These are phyloP conservation scores for Tubiluchus corallicola DNA, from an alignment of 2,888 invertebrate species.

Conservation along the genomic window DNA sequence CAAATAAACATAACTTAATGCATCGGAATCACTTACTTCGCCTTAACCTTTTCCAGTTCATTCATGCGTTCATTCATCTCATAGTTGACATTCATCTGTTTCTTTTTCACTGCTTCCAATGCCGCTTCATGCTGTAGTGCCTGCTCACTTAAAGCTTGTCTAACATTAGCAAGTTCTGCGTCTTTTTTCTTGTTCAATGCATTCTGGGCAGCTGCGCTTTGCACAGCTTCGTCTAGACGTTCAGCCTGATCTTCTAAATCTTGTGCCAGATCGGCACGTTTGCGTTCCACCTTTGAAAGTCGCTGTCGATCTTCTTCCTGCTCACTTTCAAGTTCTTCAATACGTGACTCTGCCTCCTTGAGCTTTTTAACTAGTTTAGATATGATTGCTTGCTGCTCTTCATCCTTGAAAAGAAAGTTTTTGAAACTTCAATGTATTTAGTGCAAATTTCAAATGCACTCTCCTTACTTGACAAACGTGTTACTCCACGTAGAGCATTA, in stretches of 20 bases:
- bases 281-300: constrained; percentile 87
- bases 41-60: constrained; percentile 97
- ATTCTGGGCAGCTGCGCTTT: constrained; percentile 92
- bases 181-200: constrained; percentile 99
- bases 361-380: constrained; percentile 96
- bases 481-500: too few species aligned
- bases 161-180: constrained; percentile 92
- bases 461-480: too few species aligned
- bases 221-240: constrained; percentile 94
- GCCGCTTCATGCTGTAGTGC: constrained; percentile 98
- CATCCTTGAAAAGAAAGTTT: too few species aligned
- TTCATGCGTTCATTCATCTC: constrained; percentile 99
- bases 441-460: too few species aligned
- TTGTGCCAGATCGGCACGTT: constrained; percentile 85
- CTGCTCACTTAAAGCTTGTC: constrained; percentile 90
- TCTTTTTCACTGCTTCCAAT: constrained; percentile 90
- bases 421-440: too few species aligned
- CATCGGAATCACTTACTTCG: constrained; percentile 53
- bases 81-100: constrained; percentile 97
- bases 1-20: not conserved
- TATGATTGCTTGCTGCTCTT: constrained; percentile 94
- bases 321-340: constrained; percentile 98
- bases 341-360: constrained; percentile 99
- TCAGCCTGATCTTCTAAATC: constrained; percentile 94
- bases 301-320: constrained; percentile 97